These are phyloP conservation scores for Philopedon plagiatum DNA, from an alignment of 2,888 invertebrate species.

Conservation along the genomic window DNA sequence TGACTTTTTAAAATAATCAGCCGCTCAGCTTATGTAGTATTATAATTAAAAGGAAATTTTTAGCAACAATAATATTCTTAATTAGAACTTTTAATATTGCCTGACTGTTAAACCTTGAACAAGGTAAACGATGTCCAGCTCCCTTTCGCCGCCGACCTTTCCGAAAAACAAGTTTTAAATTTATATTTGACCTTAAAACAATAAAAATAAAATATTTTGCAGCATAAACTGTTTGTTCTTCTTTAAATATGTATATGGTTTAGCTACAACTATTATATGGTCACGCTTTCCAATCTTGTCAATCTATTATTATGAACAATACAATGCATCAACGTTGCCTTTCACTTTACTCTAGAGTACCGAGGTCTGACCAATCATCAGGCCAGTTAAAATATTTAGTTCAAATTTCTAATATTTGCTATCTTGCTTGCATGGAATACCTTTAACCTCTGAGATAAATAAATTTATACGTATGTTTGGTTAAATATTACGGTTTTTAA, in stretches of 20 bases:
- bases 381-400: slow-evolving; percentile 43
- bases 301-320: slow-evolving; percentile 60
- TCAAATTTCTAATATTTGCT: slow-evolving; percentile 48
- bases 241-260: slow-evolving; percentile 34
- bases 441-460: neutral
- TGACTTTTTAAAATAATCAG: too few species aligned
- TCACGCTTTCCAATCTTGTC: slow-evolving; percentile 62
- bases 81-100: neutral
- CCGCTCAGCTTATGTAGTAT: too few species aligned
- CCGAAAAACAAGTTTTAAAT: slow-evolving; percentile 50
- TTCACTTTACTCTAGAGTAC: slow-evolving; percentile 53
- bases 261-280: slow-evolving; percentile 42
- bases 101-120: slow-evolving; percentile 26
- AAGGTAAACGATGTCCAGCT: slow-evolving; percentile 25
- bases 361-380: slow-evolving; percentile 39
- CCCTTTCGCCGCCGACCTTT: slow-evolving; percentile 46
- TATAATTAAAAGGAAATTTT: too few species aligned
- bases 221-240: slow-evolving; percentile 22
- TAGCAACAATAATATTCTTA: neutral
- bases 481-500: neutral
- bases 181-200: slow-evolving; percentile 38
- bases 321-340: slow-evolving; percentile 56
- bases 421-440: slow-evolving; percentile 25
- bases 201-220: slow-evolving; percentile 1
- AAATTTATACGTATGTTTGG: neutral